phyloP scores from a whole-genome alignment of 1,140 invertebrate genomes.

The Euglossa dilemma region DNA sequence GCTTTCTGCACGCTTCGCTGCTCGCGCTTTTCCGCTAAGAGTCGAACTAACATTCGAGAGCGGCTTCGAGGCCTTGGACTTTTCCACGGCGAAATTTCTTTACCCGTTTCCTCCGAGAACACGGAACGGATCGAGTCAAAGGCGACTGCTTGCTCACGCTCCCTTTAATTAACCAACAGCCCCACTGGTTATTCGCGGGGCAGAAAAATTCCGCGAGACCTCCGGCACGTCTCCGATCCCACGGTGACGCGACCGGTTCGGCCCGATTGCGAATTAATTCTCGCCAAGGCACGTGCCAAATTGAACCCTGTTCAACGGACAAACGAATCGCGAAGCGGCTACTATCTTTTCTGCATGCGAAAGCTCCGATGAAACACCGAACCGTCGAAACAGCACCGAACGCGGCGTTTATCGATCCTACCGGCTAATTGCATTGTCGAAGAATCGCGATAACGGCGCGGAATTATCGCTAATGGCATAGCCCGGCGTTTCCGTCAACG shows the following conservation, averaged over 20 bases:
- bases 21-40: constrained; percentile 55
- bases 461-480: background rate
- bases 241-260: background rate
- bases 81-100: constrained; percentile 13
- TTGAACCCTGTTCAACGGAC: background rate
- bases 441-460: background rate
- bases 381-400: constrained; percentile 4
- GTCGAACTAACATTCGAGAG: constrained; percentile 53
- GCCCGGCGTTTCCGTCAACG: background rate
- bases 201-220: background rate
- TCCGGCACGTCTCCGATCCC: too few species aligned
- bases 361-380: constrained; percentile 54
- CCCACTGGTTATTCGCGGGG: background rate
- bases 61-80: background rate
- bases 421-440: constrained; percentile 1
- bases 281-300: constrained; percentile 15
- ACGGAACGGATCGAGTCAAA: too few species aligned
- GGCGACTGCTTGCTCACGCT: background rate
- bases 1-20: constrained; percentile 54
- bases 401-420: constrained; percentile 4
- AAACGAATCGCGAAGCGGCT: constrained; percentile 55
- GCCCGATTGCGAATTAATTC: background rate
- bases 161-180: background rate
- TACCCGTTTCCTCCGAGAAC: background rate
- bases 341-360: constrained; percentile 50